Base-by-base conservation (phyloP, 2,797 vertebrate species). In the Dermochelys coriacea region DNA sequence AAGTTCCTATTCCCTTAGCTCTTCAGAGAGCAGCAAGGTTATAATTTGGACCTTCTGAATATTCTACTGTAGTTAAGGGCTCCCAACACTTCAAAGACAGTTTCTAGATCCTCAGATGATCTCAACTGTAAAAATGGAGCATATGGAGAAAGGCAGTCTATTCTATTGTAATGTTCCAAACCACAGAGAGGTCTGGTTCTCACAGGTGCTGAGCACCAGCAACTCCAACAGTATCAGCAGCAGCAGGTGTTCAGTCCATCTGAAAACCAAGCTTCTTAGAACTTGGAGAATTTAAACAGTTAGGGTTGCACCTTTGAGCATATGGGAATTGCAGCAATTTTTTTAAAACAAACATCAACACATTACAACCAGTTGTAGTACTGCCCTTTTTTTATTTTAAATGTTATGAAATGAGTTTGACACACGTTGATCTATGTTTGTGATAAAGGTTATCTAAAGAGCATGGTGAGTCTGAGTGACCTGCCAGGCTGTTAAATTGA, bases 391-490 rank as follows among this genome's bases (percentile, higher is more conserved):
- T 92, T 84, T 94, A 47, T 89, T 94, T 89, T 95, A 95, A 97
- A 95, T 96, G 94, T 90, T 96, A 88, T 61, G 84, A 95, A 94
- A 45, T 85, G 82, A 93, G 86, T 94, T 87, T 96, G 95, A 91
- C 91, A 37, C 82, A 2, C 5, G 89, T 93, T 95, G 93, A 91
- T 96, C 80, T 85, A 87, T 92, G 89, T 91, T 91, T 89, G 68
- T 92, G 80, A 47, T 96, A 95, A 96, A 97, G 93, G 96, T 97
- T 96, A 96, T 71, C 54, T 92, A 88, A 97, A 97, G 93, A 90
- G 81, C 90, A 89, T 85, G 52, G 51, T 0, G 2, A 8, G 78
- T 96, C 81, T 84, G 51, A 82, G 74, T 91, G 92, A 96, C 96
- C 92, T 90, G 57, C 78, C 27, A 52, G 71, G 84, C 77, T 96